Base-by-base conservation (phyloP, 2,888 invertebrate genomes). In the Pimpla rufipes region DNA sequence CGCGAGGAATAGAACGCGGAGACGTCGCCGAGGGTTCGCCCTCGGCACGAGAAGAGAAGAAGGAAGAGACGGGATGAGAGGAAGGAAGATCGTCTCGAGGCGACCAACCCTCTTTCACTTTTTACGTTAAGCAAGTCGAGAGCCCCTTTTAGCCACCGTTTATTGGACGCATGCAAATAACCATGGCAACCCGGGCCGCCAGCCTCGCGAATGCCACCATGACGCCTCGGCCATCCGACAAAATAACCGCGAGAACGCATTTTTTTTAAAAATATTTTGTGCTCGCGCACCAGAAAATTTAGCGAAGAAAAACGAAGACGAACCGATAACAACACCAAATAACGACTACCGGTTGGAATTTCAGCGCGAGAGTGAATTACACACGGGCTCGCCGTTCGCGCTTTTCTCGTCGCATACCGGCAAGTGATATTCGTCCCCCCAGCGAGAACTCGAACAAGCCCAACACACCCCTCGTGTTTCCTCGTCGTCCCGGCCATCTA, bases 151-250 rank as follows among this genome's bases (percentile, higher is more conserved):
- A 92, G 92, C 92, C 91, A 91, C 90, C 93, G 92, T 93, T 93
- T 93, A 93, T 93, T 93, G 93, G 93, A 93, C 92, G 92, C 93
- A 93, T 93, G 93, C 93, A 93, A 93, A 93, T 93, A 93, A 92
- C 93, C 93, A 93, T 93, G 93, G 93, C 92, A 93, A 93, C 93
- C 37, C 59, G 50, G 40, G 40, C 59, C 52, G 59, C 47, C 57
- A 70, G 67, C 73, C 50, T 76, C 59, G 35, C 52, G 37, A 64
- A 59, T 62, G 64, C 67, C 78, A 21, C 78, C 71, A 66, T 78
- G 57, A 79, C 81, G 79, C 78, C 78, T 75, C 23, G 45, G 40
- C 37, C 45, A 35, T 21, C 71, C 16, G n/a, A 16, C 3, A 37
- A 62, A 37, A 35, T 35, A 35, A 57, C n/a, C 35, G 6, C 6